phyloP scores from a whole-genome alignment of 2,113 vertebrate species.

The Ginglymostoma cirratum region DNA sequence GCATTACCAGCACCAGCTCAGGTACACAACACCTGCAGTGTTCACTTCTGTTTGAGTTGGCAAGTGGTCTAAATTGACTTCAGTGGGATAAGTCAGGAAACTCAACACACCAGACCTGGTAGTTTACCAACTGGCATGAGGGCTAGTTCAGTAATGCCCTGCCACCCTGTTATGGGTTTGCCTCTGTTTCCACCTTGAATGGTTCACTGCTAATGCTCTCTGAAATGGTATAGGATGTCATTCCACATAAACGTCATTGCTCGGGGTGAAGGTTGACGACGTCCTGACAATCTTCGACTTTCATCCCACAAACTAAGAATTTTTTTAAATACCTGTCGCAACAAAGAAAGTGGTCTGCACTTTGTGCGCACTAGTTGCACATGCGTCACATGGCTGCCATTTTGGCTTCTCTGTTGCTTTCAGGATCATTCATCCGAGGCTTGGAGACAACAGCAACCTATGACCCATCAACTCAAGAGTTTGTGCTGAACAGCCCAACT shows the following conservation, averaged over 20 bases:
- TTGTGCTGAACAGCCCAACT: constrained; percentile 89
- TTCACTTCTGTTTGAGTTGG: background rate
- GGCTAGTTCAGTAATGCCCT: background rate
- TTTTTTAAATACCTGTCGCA: background rate
- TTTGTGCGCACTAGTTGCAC: background rate
- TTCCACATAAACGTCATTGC: background rate
- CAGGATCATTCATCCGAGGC: constrained; percentile 87
- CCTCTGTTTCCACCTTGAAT: background rate
- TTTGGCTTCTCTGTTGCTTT: constrained; percentile 26
- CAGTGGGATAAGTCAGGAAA: background rate
- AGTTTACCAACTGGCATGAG: no score
- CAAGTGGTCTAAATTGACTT: background rate
- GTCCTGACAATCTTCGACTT: background rate
- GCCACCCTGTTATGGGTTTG: background rate
- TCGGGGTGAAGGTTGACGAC: background rate
- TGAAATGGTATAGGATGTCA: background rate
- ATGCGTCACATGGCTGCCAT: background rate
- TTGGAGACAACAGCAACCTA: constrained; percentile 93
- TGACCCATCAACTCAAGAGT: constrained; percentile 84
- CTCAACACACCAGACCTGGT: background rate
- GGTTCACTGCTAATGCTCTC: background rate
- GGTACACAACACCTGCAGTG: background rate
- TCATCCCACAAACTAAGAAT: background rate
- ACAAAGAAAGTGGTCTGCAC: background rate
- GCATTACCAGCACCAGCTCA: background rate